These are phyloP conservation scores for Ceratina japonica DNA, from an alignment of 1,140 invertebrate species.

Conservation along the genomic window DNA sequence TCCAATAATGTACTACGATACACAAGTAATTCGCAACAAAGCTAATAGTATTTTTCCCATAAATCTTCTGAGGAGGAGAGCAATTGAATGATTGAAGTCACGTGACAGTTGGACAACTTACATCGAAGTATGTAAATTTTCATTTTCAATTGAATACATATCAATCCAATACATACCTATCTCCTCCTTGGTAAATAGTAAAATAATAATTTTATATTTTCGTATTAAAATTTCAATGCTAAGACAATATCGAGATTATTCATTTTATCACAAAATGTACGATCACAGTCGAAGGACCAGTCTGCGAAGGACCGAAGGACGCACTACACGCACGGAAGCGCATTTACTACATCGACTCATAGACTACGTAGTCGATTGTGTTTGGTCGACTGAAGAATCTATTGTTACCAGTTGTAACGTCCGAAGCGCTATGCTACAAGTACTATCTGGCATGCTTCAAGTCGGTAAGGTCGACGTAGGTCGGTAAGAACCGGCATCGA, in stretches of 20 bases:
- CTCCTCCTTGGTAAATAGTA: background rate
- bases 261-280: background rate
- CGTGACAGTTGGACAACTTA: constrained; percentile 31
- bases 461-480: background rate
- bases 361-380: no score
- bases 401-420: no score
- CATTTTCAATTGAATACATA: background rate
- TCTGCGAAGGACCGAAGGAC: no score
- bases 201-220: constrained; percentile 18
- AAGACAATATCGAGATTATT: background rate
- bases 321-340: no score
- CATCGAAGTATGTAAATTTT: constrained; percentile 28
- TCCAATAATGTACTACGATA: background rate
- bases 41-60: constrained; percentile 4
- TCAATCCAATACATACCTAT: no score
- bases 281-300: no score
- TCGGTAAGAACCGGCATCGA: constrained; percentile 8
- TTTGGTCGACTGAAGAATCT: no score
- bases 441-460: no score
- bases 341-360: no score
- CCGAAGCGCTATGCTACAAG: no score
- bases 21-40: constrained; percentile 3
- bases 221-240: background rate
- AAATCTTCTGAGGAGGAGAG: constrained; percentile 17
- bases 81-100: constrained; percentile 32